phyloP scores from a whole-genome alignment of 1,140 invertebrate genomes.

The Drosophila saltans region DNA sequence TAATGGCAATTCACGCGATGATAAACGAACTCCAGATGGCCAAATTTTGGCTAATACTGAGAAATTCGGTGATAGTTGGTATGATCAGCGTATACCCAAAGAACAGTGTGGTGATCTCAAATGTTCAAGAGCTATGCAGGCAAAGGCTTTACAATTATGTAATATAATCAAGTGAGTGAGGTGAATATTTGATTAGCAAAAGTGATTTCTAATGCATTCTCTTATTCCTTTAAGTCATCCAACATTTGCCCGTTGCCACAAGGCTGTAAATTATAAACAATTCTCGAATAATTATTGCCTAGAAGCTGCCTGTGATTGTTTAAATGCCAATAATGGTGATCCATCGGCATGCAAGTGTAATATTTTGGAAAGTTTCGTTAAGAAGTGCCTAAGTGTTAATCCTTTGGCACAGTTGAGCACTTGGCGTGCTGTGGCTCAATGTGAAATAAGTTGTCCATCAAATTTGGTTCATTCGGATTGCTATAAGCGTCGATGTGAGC shows the following conservation, averaged over 20 bases:
- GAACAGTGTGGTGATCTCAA: conserved; percentile 85
- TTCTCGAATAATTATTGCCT: conserved; percentile 88
- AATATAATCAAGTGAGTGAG: conserved; percentile 84
- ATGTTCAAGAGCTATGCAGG: conserved; percentile 85
- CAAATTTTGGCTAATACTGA: conserved; percentile 85
- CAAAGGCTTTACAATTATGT: conserved; percentile 87
- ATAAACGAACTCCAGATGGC: conserved; percentile 89
- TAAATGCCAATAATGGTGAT: conserved; percentile 83
- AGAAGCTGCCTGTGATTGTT: conserved; percentile 89
- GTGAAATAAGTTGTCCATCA: conserved; percentile 86
- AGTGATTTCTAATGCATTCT: neutral
- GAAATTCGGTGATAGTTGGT: conserved; percentile 91
- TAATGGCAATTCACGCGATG: conserved; percentile 87
- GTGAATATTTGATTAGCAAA: neutral
- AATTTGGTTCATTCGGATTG: conserved; percentile 92
- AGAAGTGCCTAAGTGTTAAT: conserved; percentile 88
- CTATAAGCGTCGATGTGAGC: conserved; percentile 89
- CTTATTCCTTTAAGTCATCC: conserved; percentile 77
- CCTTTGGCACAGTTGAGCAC: conserved; percentile 86
- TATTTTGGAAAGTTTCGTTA: conserved; percentile 87
- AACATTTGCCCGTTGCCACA: conserved; percentile 86
- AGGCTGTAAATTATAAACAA: conserved; percentile 86
- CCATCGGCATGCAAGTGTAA: conserved; percentile 87
- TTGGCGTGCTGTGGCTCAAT: conserved; percentile 88
- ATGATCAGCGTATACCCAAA: conserved; percentile 84